Conservation (phyloP, 2,113 vertebrate genomes). For the Regulus satrapa region DNA sequence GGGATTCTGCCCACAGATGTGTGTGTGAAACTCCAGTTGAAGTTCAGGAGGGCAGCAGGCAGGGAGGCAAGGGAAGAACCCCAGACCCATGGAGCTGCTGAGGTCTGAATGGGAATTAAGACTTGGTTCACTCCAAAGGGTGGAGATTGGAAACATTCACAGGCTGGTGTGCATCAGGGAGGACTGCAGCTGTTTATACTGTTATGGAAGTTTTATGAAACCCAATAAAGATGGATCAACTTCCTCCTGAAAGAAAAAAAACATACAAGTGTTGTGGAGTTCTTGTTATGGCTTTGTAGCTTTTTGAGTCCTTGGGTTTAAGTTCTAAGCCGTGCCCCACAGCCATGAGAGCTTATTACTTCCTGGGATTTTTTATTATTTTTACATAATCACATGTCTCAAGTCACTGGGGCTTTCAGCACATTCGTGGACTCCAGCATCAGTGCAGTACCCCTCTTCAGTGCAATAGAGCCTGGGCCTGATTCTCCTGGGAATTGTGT, state of each 20-base stretch:
- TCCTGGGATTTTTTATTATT: conserved; percentile 1
- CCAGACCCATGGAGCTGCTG: background rate
- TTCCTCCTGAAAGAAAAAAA: background rate
- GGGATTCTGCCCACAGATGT: background rate
- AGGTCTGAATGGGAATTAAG: background rate
- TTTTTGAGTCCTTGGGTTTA: background rate
- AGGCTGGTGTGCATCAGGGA: background rate
- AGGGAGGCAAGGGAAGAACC: background rate
- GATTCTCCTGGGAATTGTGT: background rate
- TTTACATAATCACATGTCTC: background rate
- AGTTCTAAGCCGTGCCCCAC: background rate
- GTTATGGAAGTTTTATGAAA: conserved; percentile 29
- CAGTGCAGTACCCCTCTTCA: background rate
- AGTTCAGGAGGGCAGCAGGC: background rate
- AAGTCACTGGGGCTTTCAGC: background rate
- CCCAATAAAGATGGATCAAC: background rate
- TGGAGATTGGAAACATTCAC: background rate
- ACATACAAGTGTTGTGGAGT: background rate
- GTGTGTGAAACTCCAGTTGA: background rate
- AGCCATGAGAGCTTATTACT: background rate
- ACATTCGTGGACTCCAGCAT: background rate
- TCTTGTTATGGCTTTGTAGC: background rate
- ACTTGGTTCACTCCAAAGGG: background rate
- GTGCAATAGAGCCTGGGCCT: background rate
- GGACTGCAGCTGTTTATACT: background rate